Percentiles rank a stretch among this genome's conserved stretches.
phyloP scores from a whole-genome alignment of 2,113 vertebrate species.

The Polypterus senegalus region DNA sequence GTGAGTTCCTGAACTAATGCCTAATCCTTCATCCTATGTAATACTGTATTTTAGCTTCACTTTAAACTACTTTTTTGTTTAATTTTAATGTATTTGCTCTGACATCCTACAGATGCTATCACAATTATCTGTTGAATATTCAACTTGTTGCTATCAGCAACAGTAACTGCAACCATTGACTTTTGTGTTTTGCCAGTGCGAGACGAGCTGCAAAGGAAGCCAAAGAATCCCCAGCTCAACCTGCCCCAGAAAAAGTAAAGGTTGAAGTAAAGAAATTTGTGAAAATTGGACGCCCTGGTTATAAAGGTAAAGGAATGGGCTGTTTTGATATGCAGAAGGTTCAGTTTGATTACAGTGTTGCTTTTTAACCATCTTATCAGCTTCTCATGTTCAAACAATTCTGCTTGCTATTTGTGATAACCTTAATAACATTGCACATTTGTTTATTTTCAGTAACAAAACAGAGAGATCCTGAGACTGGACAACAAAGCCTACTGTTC shows the following conservation, averaged over 20 bases:
- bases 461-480: conserved; percentile 81
- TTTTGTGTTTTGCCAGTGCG: conserved; percentile 46
- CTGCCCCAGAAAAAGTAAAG: conserved; percentile 91
- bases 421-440: not conserved
- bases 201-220: conserved; percentile 87
- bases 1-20: conserved; percentile 52
- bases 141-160: not conserved
- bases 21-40: not conserved
- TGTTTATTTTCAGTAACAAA: conserved; percentile 70
- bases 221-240: conserved; percentile 91
- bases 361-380: not conserved
- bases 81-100: too few species aligned
- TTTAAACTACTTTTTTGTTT: too few species aligned
- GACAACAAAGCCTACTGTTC: conserved; percentile 90
- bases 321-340: accelerated
- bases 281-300: conserved; percentile 91
- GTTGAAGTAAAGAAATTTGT: conserved; percentile 97
- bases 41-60: not conserved
- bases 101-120: too few species aligned
- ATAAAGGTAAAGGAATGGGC: conserved; percentile 66
- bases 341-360: not conserved
- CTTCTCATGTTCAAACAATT: too few species aligned
- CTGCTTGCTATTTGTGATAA: too few species aligned
- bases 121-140: not conserved
- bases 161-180: not conserved